Percentiles rank a stretch among this genome's conserved stretches.
Conservation (phyloP, 2,113 vertebrate genomes). For the Phalacrocorax carbo region DNA sequence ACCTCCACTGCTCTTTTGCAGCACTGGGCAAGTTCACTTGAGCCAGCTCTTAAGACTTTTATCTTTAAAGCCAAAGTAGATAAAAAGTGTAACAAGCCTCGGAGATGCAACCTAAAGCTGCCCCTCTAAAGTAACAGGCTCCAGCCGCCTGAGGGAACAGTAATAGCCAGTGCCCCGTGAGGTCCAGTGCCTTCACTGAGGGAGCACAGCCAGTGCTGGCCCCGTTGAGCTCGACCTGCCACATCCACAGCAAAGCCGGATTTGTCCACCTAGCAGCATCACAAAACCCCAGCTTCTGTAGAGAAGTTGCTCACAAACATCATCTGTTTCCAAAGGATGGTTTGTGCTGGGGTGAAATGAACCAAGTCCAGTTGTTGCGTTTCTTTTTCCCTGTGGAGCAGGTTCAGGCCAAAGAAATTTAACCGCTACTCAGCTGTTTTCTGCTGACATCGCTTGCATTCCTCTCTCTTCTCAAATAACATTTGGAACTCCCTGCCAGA, state of each 20-base stretch:
- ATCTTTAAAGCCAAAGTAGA: background rate
- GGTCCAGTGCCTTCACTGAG: background rate
- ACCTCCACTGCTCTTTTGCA: conserved; percentile 36
- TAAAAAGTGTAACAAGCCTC: background rate
- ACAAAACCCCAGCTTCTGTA: background rate
- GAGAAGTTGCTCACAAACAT: conserved; percentile 17
- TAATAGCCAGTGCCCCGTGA: rapidly evolving
- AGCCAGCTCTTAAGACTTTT: conserved; percentile 48
- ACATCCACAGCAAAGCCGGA: background rate
- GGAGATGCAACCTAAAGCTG: background rate
- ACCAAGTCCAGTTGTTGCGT: conserved; percentile 24
- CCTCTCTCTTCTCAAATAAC: conserved; percentile 67
- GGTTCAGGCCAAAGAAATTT: conserved; percentile 36
- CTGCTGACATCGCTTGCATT: conserved; percentile 66
- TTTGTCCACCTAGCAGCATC: background rate
- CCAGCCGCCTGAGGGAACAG: background rate
- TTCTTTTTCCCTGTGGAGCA: conserved; percentile 33
- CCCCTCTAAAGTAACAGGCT: background rate
- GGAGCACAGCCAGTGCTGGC: background rate
- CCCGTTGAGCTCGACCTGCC: background rate
- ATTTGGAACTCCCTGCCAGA: conserved; percentile 61
- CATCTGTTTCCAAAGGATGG: background rate
- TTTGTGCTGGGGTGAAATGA: conserved; percentile 27
- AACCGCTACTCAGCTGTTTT: conserved; percentile 70
- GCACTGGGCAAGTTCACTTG: background rate